phyloP scores from a whole-genome alignment of 2,888 invertebrate species.

The Rambutsinella grinnellia region DNA sequence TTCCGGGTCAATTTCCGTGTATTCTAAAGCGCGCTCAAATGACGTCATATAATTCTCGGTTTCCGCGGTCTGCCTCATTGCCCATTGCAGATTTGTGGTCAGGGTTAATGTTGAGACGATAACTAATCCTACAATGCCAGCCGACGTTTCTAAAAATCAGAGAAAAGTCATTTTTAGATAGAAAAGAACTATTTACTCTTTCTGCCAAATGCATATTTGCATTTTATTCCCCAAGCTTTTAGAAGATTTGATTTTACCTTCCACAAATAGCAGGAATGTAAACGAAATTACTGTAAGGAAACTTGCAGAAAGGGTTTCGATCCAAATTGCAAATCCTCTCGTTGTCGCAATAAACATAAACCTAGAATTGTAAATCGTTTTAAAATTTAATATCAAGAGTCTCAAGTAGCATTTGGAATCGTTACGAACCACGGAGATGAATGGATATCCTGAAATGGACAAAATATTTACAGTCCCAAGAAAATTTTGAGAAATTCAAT shows the following conservation, averaged over 20 bases:
- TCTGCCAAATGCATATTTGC: neutral
- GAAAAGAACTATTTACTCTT: neutral
- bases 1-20: conserved; percentile 73
- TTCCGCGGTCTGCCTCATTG: conserved; percentile 84
- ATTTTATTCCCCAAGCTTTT: neutral
- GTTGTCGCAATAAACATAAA: conserved; percentile 89
- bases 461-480: no score
- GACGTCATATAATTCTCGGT: conserved; percentile 78
- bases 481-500: neutral
- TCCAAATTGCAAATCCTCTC: conserved; percentile 94
- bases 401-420: neutral
- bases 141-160: conserved; percentile 35
- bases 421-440: conserved; percentile 53
- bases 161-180: neutral
- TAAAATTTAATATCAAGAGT: neutral
- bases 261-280: conserved; percentile 78
- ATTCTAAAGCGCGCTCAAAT: conserved; percentile 63
- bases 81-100: conserved; percentile 81
- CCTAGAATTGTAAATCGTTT: no score
- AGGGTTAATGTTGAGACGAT: conserved; percentile 67
- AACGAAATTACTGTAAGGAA: conserved; percentile 90
- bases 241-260: conserved; percentile 70
- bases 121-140: conserved; percentile 59
- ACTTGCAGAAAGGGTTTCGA: conserved; percentile 88
- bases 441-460: conserved; percentile 42